phyloP scores from a whole-genome alignment of 1,140 invertebrate genomes.

The Drosophila suzukii region DNA sequence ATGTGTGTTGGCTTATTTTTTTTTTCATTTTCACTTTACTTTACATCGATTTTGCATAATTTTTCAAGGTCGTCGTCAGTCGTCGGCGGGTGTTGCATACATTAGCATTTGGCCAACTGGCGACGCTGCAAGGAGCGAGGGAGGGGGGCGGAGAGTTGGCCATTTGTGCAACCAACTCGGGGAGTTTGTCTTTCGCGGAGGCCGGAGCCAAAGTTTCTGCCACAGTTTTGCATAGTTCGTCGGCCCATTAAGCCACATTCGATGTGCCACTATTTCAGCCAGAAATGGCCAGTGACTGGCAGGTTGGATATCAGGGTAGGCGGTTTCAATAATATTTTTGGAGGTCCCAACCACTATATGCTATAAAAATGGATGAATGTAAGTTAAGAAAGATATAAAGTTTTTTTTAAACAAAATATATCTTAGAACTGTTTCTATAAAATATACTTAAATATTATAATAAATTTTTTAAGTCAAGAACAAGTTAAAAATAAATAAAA shows the following conservation, averaged over 20 bases:
- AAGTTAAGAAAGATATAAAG: no score
- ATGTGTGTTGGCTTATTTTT: slow-evolving; percentile 43
- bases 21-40: slow-evolving; percentile 50
- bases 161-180: slow-evolving; percentile 63
- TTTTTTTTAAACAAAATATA: no score
- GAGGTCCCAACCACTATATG: no score
- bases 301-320: background rate
- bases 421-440: no score
- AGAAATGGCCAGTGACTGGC: slow-evolving; percentile 8
- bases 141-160: slow-evolving; percentile 9
- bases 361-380: no score
- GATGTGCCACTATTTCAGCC: slow-evolving; percentile 36
- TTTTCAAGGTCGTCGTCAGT: slow-evolving; percentile 80
- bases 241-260: slow-evolving; percentile 70
- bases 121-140: slow-evolving; percentile 33
- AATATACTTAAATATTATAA: no score
- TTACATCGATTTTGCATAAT: slow-evolving; percentile 83
- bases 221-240: slow-evolving; percentile 72
- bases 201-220: slow-evolving; percentile 56
- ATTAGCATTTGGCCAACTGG: slow-evolving; percentile 78
- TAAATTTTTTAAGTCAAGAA: no score
- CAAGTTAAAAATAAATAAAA: no score
- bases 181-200: slow-evolving; percentile 32
- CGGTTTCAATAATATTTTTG: no score
- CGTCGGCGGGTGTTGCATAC: slow-evolving; percentile 74